Percentiles rank a stretch among this genome's conserved stretches.
phyloP scores from a whole-genome alignment of 2,113 vertebrate species.

The Trogon melanurus region DNA sequence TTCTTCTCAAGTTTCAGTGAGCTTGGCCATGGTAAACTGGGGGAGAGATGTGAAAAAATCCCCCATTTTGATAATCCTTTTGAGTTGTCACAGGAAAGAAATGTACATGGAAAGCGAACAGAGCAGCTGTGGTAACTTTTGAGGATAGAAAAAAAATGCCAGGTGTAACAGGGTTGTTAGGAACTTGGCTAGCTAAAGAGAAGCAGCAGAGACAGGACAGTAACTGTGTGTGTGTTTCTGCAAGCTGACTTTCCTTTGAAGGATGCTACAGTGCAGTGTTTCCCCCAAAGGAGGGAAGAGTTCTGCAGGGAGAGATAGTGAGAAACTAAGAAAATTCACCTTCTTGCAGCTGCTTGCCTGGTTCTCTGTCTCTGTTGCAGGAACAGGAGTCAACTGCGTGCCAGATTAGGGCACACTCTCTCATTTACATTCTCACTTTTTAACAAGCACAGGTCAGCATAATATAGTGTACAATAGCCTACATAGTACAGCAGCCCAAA shows the following conservation, averaged over 20 bases:
- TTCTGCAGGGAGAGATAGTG: neutral
- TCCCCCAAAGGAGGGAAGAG: neutral
- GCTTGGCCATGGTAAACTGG: neutral
- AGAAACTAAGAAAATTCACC: neutral
- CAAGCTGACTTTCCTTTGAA: neutral
- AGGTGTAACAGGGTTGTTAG: neutral
- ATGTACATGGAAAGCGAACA: neutral
- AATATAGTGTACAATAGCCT: neutral
- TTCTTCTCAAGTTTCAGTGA: neutral
- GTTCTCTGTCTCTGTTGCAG: neutral
- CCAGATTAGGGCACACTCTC: neutral
- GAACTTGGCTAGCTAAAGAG: neutral
- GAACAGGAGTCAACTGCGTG: neutral
- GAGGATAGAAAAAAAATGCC: neutral
- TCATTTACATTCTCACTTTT: neutral
- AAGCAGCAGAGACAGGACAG: neutral
- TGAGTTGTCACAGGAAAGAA: neutral
- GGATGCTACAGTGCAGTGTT: neutral
- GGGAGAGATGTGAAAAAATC: neutral
- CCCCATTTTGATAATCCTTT: neutral
- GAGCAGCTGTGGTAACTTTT: neutral
- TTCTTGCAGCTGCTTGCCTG: neutral
- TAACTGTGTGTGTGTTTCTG: neutral
- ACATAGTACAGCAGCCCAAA: neutral
- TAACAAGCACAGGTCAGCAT: neutral